phyloP scores from a whole-genome alignment of 2,113 vertebrate species.

The Hymenochirus boettgeri region DNA sequence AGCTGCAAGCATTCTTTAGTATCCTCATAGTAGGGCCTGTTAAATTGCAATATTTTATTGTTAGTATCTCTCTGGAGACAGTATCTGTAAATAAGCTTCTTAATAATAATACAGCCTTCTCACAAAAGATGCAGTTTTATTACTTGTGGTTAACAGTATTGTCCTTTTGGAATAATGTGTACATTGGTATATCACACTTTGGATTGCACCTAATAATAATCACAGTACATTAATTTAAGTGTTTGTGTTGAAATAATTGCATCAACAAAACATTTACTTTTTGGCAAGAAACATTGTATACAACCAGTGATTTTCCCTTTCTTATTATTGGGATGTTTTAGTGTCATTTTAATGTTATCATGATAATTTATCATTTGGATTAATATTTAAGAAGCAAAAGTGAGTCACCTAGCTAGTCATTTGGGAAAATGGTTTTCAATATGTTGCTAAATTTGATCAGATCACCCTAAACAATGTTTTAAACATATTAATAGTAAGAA shows the following conservation, averaged over 20 bases:
- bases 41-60: slow-evolving; percentile 25
- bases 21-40: slow-evolving; percentile 14
- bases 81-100: slow-evolving; percentile 38
- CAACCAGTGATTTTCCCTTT: no score
- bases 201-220: background rate
- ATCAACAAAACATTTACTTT: background rate
- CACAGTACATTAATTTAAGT: background rate
- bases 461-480: no score
- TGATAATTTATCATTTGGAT: no score
- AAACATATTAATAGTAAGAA: no score
- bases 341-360: no score
- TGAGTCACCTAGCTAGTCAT: no score
- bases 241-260: no score
- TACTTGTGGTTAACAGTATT: slow-evolving; percentile 20
- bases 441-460: no score
- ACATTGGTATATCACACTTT: background rate
- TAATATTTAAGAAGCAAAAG: no score
- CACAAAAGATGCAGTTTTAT: slow-evolving; percentile 16
- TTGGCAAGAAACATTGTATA: background rate
- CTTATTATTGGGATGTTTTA: no score
- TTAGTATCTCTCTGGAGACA: slow-evolving; percentile 38
- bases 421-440: no score
- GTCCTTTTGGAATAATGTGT: slow-evolving; percentile 14
- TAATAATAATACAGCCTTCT: background rate
- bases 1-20: slow-evolving; percentile 10